Base-by-base conservation (phyloP, 2,113 vertebrate species). In the Rhodinocichla rosea region DNA sequence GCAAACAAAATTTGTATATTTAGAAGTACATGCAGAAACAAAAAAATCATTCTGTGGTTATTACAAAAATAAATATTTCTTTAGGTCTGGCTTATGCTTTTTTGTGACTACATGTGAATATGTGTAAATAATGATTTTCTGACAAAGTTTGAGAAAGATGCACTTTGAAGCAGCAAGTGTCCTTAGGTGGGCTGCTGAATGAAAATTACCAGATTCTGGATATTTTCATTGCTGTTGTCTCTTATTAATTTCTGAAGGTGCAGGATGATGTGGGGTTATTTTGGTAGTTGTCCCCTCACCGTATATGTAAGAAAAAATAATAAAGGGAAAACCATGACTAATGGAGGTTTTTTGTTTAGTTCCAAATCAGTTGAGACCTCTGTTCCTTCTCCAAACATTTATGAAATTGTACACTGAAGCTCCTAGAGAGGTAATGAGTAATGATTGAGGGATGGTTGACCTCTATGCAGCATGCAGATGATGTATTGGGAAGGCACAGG, bases 41-140 rank as follows among this genome's bases (percentile, higher is more conserved):
- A 49, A 57, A 57, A 83, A 86, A 70, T 93, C 40, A 35, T 86
- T 71, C 76, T 62, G 22, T 69, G 77, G 40, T 85, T 95, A 53
- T n/a, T 59, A 65, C 50, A 82, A 70, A 90, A 92, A 53, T 33
- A 18, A 84, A 15, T 63, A 37, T 63, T 92, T 55, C 33, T 86
- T 96, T 96, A 35, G n/a, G 80, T 65, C 62, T 80, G 70, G 76
- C 18, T 68, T 93, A 30, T 50, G 30, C 19, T 81, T 70, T 24
- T 64, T 65, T 44, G 30, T n/a, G 62, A 62, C 65, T 76, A 33
- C 6, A 5, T 82, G 30, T 30, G 47, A 45, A 19, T 87, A 20
- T 33, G 53, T n/a, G 57, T 91, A 92, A 96, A 88, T 91, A 88
- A 92, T 83, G 73, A 35, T 91, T 92, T 90, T 5, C 82, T 92